Percentiles rank a stretch among this genome's conserved stretches.
These are phyloP conservation scores for Halesus radiatus DNA, from an alignment of 1,140 invertebrate species.

Conservation along the genomic window DNA sequence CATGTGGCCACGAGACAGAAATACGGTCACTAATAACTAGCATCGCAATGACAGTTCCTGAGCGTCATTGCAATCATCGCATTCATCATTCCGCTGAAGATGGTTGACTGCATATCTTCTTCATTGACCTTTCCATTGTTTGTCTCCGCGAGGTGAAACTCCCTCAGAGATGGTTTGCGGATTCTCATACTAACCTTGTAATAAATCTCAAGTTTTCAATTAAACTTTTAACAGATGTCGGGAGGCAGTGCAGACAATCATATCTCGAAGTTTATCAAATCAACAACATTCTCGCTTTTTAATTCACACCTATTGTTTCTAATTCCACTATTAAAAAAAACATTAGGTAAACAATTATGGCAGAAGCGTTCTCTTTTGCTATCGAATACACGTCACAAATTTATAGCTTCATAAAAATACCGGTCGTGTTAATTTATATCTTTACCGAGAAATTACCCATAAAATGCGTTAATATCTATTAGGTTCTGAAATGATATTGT, in stretches of 20 bases:
- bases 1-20: too few species aligned
- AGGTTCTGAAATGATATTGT: too few species aligned
- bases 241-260: background rate
- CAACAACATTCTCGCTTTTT: slow-evolving; percentile 9
- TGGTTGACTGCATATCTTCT: too few species aligned
- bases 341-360: background rate
- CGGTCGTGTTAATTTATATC: too few species aligned
- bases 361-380: background rate
- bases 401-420: too few species aligned
- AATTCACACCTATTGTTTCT: background rate
- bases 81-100: too few species aligned
- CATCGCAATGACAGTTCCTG: too few species aligned
- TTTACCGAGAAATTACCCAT: too few species aligned
- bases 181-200: slow-evolving; percentile 8
- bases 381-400: too few species aligned
- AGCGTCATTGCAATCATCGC: too few species aligned
- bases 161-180: background rate
- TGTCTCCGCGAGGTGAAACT: background rate
- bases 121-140: slow-evolving; percentile 24
- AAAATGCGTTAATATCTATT: too few species aligned
- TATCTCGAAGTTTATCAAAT: background rate
- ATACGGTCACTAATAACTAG: too few species aligned
- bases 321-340: background rate
- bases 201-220: background rate
- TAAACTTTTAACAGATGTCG: slow-evolving; percentile 1